Evolutionary conservation across 2,888 invertebrate genomes (phyloP).

Genomic region (Drosophila lutescens): DNA sequence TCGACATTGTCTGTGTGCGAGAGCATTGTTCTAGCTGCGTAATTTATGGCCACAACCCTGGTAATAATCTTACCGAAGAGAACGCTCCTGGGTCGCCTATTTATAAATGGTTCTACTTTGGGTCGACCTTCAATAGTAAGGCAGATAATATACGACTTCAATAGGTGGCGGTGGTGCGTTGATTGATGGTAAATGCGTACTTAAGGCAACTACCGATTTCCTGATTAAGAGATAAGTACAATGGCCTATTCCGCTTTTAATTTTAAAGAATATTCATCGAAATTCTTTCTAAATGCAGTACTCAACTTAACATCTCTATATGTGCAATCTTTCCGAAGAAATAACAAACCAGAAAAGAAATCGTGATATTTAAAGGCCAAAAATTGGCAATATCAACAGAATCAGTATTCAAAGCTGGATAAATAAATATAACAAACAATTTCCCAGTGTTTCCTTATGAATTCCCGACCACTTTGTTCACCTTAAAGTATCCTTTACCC

Average conservation of each 20-base stretch:
- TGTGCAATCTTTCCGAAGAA: not conserved
- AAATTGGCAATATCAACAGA: no score
- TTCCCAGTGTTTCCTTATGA: not conserved
- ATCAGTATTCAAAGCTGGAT: no score
- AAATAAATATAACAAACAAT: no score
- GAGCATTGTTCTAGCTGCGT: slow-evolving; percentile 39
- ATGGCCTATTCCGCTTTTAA: not conserved
- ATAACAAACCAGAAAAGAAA: no score
- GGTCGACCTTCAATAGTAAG: slow-evolving; percentile 23
- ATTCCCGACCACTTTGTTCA: not conserved
- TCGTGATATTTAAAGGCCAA: no score
- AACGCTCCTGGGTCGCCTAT: slow-evolving; percentile 48
- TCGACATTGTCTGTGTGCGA: slow-evolving; percentile 7
- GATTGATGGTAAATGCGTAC: slow-evolving; percentile 31
- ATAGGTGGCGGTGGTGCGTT: slow-evolving; percentile 1
- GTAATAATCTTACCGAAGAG: slow-evolving; percentile 9
- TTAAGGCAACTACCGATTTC: slow-evolving; percentile 19
- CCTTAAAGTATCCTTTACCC: not conserved
- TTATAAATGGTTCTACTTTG: slow-evolving; percentile 24
- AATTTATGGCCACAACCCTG: slow-evolving; percentile 54
- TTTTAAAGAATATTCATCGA: not conserved
- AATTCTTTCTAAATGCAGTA: not conserved
- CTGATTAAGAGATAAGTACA: not conserved
- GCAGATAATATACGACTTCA: slow-evolving; percentile 7
- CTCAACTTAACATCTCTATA: not conserved